Base-by-base conservation (phyloP, 2,888 invertebrate genomes). In the Tenthredo notha region DNA sequence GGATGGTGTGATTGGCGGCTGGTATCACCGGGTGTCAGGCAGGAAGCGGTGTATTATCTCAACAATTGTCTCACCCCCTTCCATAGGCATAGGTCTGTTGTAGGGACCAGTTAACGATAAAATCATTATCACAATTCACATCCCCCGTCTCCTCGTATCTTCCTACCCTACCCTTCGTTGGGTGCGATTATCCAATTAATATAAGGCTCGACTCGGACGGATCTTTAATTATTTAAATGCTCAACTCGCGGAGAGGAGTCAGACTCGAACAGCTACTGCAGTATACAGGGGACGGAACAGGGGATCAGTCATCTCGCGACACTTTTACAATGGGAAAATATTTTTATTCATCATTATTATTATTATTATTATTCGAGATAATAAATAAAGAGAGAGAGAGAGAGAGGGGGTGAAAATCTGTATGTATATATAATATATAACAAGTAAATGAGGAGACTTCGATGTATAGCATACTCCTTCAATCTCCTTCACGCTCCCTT, bases 41-140 rank as follows among this genome's bases (percentile, higher is more conserved):
- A 92, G 92, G 92, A 92, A 92, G 92, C 90, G 91, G 91, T 92
- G 92, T 92, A 92, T 92, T 92, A 92, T 92, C 92, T 91, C 89
- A 88, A 90, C 92, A 92, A 92, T 92, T 92, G 92, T 92, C 92
- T 92, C 92, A 91, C 92, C 88, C 88, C 90, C 90, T 89, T 92
- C 89, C 89, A 88, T 47, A 37, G 37, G 37, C 37, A 37, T 37
- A 37, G 40, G 77, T 18, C 50, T 9, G 65, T 67, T 33, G 67
- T 18, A 67, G 67, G 67, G 67, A 67, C 33, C 67, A 67, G 90
- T 89, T 91, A 89, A 92, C 92, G 92, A 92, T 92, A 92, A 92
- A 92, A 92, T 92, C 92, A 92, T 92, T 92, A 92, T 92, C 92
- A 90, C 92, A 88, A 47, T 47, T 90, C 89, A 88, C 54, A 54